Base-by-base conservation (phyloP, 2,797 vertebrate genomes). In the Knipowitschia caucasica region DNA sequence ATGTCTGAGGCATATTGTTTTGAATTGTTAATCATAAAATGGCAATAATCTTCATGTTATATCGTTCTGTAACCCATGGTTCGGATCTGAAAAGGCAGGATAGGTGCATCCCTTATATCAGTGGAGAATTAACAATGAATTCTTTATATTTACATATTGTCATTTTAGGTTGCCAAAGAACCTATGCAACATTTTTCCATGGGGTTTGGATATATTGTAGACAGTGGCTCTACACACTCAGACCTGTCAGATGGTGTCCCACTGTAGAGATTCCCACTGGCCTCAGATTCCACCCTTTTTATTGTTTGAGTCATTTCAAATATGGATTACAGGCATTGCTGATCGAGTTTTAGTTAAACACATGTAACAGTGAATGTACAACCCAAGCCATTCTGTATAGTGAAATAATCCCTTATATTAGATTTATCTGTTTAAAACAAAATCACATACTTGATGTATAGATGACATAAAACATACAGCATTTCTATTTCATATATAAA, bases 201-300 rank as follows among this genome's bases (percentile, higher is more conserved):
- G 3, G 88, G 89, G 59, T 75, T 91, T 69, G 81, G 83, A 44
- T 82, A 80, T 66, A 84, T 86, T 53, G 83, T 73, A 59, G 88
- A 81, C 56, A 91, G 69, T 0, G 88, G 88, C 62, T 91, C 89
- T 50, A 86, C 69, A 67, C 88, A 89, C 38, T 91, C 91, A 9
- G 91, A 92, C 71, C 80, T 92, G n/a, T 91, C 91, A 2, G 91
- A 92, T 0, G 89, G 89, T 0, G 88, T 92, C 1, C 81, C 88
- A 0, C 78, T 92, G 55, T 92, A 71, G 89, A 10, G 17, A 44
- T 8, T 2, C 11, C n/a, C n/a, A 15, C 43, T 18, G 45, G 52
- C 34, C 34, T 57, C 59, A 18, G 29, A 60, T n/a, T 30, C 9
- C 53, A 7, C 1, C 30, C 31, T 50, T 46, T 9, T 9, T 57